A percentile compares a stretch with the other conserved stretches of the same genome.
These are phyloP conservation scores for Drosophila leontia DNA, from an alignment of 1,140 invertebrate genomes.

Conservation along the genomic window DNA sequence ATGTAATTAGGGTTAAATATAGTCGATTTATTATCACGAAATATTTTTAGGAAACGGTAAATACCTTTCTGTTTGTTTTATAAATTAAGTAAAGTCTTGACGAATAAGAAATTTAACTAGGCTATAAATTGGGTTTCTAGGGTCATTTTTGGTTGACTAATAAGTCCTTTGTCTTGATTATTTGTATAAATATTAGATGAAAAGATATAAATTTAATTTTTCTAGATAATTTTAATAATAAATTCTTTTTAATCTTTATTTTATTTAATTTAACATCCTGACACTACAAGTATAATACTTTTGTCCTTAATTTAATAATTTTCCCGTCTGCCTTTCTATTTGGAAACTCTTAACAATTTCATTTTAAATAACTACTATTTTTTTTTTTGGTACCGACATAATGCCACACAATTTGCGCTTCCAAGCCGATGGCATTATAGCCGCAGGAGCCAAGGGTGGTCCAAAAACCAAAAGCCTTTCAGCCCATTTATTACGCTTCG, in stretches of 20 bases:
- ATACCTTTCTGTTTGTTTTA: neutral
- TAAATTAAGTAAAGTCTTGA: neutral
- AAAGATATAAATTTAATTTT: neutral
- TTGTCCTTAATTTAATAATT: neutral
- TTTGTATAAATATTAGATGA: neutral
- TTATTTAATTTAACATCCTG: too few relatives aligned
- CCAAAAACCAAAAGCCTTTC: slow-evolving; percentile 38
- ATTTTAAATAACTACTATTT: slow-evolving; percentile 14
- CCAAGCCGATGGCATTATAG: slow-evolving; percentile 27
- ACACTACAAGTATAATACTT: too few relatives aligned
- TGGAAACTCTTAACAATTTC: slow-evolving; percentile 14
- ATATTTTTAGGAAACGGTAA: neutral
- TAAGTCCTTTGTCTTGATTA: neutral
- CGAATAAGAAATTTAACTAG: neutral
- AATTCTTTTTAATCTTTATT: too few relatives aligned
- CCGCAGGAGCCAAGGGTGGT: slow-evolving; percentile 30
- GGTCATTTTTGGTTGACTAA: neutral
- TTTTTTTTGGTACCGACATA: slow-evolving; percentile 9
- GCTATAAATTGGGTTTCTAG: neutral
- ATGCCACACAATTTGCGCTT: slow-evolving; percentile 33
- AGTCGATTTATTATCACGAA: neutral
- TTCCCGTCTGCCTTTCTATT: neutral
- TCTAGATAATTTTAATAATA: too few relatives aligned
- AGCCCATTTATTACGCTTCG: slow-evolving; percentile 36
- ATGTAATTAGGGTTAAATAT: neutral